A percentile compares a stretch with the other conserved stretches of the same genome.
Conservation (phyloP, 2,888 invertebrate genomes). For the Macrophya annulata region DNA sequence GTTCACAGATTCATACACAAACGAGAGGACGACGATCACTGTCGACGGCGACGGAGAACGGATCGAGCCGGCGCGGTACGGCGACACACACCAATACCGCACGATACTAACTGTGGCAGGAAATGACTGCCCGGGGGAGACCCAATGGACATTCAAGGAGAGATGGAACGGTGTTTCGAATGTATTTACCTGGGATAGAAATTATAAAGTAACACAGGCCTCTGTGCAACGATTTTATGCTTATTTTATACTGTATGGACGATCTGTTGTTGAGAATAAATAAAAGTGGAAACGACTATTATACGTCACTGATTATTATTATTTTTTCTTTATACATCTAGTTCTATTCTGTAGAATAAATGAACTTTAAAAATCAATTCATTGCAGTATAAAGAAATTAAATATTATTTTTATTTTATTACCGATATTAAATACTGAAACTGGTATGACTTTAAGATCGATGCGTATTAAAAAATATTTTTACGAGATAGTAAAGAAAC, state of each 20-base stretch:
- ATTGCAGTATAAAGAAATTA: no score
- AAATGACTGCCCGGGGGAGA: constrained; percentile 48
- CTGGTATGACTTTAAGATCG: neutral
- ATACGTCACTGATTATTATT: neutral
- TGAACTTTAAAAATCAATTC: neutral
- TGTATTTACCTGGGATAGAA: constrained; percentile 43
- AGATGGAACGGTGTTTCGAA: constrained; percentile 32
- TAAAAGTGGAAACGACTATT: neutral
- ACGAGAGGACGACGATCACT: neutral
- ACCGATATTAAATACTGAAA: neutral
- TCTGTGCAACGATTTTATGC: neutral
- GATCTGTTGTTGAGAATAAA: neutral
- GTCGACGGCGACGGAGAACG: neutral
- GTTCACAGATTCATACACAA: neutral
- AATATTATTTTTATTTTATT: no score
- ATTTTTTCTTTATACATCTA: neutral
- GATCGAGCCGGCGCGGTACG: neutral
- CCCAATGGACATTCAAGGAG: constrained; percentile 53
- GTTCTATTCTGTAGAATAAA: neutral
- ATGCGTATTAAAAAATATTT: neutral
- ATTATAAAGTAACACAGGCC: neutral
- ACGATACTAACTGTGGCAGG: constrained; percentile 36
- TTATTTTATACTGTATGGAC: neutral
- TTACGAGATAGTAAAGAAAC: neutral
- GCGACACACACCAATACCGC: constrained; percentile 30